Conservation (phyloP, 2,888 invertebrate species). For the Chymomyza fuscimana region DNA sequence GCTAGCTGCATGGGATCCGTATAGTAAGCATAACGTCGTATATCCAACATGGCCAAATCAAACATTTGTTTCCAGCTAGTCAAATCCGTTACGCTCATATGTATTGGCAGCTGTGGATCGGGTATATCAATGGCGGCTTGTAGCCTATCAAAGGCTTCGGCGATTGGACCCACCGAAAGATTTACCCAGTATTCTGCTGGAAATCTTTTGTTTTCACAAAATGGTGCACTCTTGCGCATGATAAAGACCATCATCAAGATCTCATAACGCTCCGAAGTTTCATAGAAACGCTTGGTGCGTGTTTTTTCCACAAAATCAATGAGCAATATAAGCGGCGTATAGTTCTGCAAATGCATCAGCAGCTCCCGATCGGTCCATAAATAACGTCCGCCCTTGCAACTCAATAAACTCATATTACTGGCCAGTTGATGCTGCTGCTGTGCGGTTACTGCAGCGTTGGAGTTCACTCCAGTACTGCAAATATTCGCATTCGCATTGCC, state of each 20-base stretch:
- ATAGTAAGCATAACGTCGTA: constrained; percentile 67
- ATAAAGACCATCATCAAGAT: constrained; percentile 75
- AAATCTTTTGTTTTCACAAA: constrained; percentile 76
- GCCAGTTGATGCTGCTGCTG: constrained; percentile 33
- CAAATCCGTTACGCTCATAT: constrained; percentile 74
- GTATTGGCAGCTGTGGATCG: constrained; percentile 72
- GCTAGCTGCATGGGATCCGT: constrained; percentile 72
- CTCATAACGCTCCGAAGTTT: constrained; percentile 74
- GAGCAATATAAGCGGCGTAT: constrained; percentile 69
- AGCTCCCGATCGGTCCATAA: constrained; percentile 73
- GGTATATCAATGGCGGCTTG: constrained; percentile 73
- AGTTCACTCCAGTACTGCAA: background rate
- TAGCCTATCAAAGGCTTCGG: constrained; percentile 70
- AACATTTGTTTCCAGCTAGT: constrained; percentile 76
- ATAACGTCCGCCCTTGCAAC: constrained; percentile 56
- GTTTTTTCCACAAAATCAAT: constrained; percentile 77
- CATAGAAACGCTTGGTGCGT: constrained; percentile 75
- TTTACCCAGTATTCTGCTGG: constrained; percentile 77
- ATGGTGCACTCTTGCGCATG: constrained; percentile 73
- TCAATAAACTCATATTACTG: constrained; percentile 59
- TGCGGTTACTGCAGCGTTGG: constrained; percentile 28
- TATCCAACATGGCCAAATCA: constrained; percentile 69
- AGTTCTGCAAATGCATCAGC: constrained; percentile 74
- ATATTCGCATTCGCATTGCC: constrained; percentile 18
- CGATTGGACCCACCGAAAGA: constrained; percentile 71